Evolutionary conservation across 2,113 vertebrate genomes (phyloP).

Genomic region (Asarcornis scutulata): DNA sequence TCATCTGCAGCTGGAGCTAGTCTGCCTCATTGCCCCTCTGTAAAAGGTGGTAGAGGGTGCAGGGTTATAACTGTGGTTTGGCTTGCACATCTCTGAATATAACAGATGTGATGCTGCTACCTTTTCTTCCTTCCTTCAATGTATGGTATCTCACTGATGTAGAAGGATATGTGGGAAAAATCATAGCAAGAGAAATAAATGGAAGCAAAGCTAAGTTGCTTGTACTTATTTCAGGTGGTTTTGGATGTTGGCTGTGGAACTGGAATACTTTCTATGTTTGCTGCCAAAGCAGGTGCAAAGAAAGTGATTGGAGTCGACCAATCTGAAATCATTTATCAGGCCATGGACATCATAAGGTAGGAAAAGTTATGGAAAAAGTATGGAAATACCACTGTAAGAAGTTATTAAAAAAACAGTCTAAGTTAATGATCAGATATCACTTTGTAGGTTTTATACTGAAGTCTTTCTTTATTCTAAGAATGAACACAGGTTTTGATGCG

Average conservation of each 20-base stretch:
- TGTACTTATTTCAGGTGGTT: slow-evolving; percentile 81
- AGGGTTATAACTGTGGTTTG: neutral
- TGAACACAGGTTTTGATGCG: neutral
- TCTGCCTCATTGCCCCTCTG: accelerated
- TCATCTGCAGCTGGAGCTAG: neutral
- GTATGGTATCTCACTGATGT: neutral
- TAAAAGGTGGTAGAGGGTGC: neutral
- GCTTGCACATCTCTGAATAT: neutral
- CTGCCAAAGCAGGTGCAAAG: slow-evolving; percentile 89
- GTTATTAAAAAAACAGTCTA: neutral
- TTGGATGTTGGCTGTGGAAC: slow-evolving; percentile 98
- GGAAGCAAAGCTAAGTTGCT: neutral
- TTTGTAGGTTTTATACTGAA: neutral
- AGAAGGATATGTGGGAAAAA: neutral
- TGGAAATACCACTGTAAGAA: neutral
- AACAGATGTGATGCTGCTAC: neutral
- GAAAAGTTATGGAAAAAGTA: neutral
- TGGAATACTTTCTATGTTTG: slow-evolving; percentile 96
- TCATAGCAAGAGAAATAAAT: neutral
- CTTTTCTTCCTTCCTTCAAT: neutral
- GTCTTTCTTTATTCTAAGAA: neutral
- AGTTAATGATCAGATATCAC: neutral
- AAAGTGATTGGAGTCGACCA: slow-evolving; percentile 94
- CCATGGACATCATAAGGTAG: slow-evolving; percentile 97
- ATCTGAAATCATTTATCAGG: slow-evolving; percentile 95